These are phyloP conservation scores for Nothocercus julius DNA, from an alignment of 2,113 vertebrate species.

Conservation along the genomic window DNA sequence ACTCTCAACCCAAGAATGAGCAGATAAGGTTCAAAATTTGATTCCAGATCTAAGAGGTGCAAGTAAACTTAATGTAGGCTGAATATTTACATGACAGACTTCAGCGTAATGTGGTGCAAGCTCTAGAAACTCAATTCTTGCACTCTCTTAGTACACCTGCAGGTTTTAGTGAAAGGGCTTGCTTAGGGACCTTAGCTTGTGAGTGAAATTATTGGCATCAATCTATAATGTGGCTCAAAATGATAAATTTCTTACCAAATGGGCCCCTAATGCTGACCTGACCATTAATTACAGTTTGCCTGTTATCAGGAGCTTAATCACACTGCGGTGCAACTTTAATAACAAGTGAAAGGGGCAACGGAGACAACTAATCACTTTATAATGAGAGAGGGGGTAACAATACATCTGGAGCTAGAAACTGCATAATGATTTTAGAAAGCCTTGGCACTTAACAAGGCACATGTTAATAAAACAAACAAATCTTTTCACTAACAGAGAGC, in stretches of 20 bases:
- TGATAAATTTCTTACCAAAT: neutral
- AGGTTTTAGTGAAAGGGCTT: neutral
- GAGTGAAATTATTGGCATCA: neutral
- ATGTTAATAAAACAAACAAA: slow-evolving; percentile 68
- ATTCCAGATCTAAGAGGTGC: neutral
- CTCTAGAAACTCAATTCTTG: neutral
- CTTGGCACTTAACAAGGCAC: slow-evolving; percentile 37
- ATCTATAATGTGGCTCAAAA: neutral
- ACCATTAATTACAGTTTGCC: neutral
- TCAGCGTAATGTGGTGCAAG: neutral
- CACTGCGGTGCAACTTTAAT: neutral
- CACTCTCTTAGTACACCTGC: neutral
- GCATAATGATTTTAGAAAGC: neutral
- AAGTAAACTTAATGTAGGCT: neutral
- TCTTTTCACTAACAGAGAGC: slow-evolving; percentile 34
- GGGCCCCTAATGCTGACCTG: neutral
- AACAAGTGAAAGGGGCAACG: slow-evolving; percentile 5
- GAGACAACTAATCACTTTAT: slow-evolving; percentile 29
- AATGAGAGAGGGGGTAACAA: neutral
- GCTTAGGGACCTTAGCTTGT: neutral
- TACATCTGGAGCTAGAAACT: slow-evolving; percentile 27
- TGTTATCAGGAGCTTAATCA: neutral
- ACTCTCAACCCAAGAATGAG: neutral
- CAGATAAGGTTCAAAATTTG: neutral
- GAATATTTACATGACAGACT: accelerated